Conservation (phyloP, 2,113 vertebrate genomes). For the Pituophis catenifer region DNA sequence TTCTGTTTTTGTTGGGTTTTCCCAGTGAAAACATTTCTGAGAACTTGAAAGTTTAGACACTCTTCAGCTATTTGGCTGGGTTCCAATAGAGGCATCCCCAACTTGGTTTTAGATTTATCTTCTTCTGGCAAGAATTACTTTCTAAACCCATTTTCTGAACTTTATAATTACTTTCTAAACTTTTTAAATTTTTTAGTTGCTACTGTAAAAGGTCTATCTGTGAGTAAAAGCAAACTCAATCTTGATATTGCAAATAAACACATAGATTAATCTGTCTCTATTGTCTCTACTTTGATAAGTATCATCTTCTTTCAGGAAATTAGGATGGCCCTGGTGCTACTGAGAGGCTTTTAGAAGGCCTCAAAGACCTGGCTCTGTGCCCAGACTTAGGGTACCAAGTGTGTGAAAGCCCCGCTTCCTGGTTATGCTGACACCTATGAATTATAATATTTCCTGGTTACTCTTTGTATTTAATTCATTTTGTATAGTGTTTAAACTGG, state of each 20-base stretch:
- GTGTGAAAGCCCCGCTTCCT: neutral
- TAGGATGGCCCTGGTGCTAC: no score
- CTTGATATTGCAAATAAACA: neutral
- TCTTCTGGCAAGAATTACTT: neutral
- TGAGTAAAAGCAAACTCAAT: neutral
- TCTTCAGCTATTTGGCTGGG: neutral
- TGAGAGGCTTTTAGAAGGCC: no score
- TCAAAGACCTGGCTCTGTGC: no score
- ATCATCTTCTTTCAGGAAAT: neutral
- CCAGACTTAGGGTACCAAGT: no score
- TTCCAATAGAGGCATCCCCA: neutral
- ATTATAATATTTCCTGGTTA: neutral
- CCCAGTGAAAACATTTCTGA: neutral
- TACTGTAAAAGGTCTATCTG: neutral
- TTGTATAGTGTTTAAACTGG: neutral
- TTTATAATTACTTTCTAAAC: neutral
- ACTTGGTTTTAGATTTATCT: neutral
- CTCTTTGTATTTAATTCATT: neutral
- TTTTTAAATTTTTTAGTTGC: neutral
- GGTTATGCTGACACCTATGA: neutral
- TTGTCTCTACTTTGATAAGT: neutral
- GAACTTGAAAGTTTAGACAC: neutral
- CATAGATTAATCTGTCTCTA: neutral
- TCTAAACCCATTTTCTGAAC: neutral
- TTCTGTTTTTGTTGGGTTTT: neutral